A percentile compares a stretch with the other conserved stretches of the same genome.
Evolutionary conservation across 2,797 vertebrate genomes (phyloP).

Genomic region (Spea hammondii): DNA sequence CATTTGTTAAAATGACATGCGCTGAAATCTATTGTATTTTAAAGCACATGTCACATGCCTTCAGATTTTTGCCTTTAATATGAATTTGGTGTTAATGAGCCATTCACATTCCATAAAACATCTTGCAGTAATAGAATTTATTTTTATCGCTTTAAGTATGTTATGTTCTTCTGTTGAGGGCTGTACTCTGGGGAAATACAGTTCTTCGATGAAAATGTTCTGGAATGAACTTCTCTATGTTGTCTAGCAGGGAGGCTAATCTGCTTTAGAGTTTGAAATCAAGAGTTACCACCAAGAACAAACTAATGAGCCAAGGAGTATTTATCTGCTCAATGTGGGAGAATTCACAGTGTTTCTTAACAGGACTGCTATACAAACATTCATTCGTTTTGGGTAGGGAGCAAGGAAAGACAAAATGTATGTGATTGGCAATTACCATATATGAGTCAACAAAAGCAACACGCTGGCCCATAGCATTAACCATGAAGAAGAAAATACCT

Average conservation of each 20-base stretch:
- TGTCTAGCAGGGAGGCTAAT: slow-evolving; percentile 5
- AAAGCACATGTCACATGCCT: too few relatives aligned
- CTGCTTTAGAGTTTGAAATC: slow-evolving; percentile 1
- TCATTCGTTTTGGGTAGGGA: not conserved
- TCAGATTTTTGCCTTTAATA: too few relatives aligned
- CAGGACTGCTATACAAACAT: not conserved
- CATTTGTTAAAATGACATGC: too few relatives aligned
- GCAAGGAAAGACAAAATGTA: not conserved
- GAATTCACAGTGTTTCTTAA: not conserved
- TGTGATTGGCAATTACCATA: not conserved
- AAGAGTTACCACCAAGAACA: not conserved
- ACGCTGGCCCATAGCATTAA: not conserved
- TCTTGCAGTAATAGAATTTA: slow-evolving; percentile 5
- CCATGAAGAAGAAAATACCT: too few relatives aligned
- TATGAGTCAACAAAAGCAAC: not conserved
- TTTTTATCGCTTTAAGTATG: slow-evolving; percentile 7
- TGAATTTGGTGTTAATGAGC: not conserved
- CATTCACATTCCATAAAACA: not conserved
- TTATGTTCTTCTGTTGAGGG: slow-evolving; percentile 14
- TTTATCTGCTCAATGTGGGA: slow-evolving; percentile 14
- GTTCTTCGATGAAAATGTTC: not conserved
- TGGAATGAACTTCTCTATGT: slow-evolving; percentile 2
- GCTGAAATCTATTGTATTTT: too few relatives aligned
- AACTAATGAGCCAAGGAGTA: slow-evolving; percentile 41
- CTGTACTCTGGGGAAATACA: slow-evolving; percentile 5